phyloP scores from a whole-genome alignment of 92 coral and sea anemone genomes.

The Epizoanthus rinbou region DNA sequence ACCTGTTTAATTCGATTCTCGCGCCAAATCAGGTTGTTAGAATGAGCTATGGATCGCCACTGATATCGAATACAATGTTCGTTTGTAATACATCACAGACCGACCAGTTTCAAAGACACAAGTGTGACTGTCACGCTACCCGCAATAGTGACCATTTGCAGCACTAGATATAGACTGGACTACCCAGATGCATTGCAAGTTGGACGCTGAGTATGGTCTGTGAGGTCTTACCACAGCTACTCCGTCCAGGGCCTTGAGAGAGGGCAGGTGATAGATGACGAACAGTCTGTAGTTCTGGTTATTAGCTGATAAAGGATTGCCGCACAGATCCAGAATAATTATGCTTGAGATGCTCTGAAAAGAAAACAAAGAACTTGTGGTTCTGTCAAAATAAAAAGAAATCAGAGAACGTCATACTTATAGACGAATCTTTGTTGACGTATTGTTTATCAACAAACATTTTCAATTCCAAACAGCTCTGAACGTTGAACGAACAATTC shows the following conservation, averaged over 20 bases:
- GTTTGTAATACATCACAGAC: background rate
- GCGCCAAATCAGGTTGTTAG: no score
- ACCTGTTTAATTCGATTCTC: no score
- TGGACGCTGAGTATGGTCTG: background rate
- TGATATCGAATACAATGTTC: no score
- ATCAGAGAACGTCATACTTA: no score
- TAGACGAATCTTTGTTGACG: background rate
- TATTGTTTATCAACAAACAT: background rate
- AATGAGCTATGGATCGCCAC: background rate
- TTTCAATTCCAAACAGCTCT: background rate
- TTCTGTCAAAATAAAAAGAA: no score
- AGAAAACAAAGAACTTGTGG: background rate
- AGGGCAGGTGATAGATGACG: conserved; percentile 86
- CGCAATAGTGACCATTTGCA: no score
- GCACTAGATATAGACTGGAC: no score
- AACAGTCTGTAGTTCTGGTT: conserved; percentile 86
- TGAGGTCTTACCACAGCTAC: conserved; percentile 84
- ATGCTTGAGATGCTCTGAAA: conserved; percentile 73
- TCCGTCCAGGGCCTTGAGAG: conserved; percentile 95
- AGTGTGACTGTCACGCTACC: no score
- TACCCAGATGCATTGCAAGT: background rate
- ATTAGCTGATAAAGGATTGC: conserved; percentile 80
- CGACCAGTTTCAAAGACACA: background rate
- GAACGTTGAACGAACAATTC: no score
- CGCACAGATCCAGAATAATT: conserved; percentile 87